Conservation (phyloP, 2,113 vertebrate genomes). For the Ellobius talpinus region DNA sequence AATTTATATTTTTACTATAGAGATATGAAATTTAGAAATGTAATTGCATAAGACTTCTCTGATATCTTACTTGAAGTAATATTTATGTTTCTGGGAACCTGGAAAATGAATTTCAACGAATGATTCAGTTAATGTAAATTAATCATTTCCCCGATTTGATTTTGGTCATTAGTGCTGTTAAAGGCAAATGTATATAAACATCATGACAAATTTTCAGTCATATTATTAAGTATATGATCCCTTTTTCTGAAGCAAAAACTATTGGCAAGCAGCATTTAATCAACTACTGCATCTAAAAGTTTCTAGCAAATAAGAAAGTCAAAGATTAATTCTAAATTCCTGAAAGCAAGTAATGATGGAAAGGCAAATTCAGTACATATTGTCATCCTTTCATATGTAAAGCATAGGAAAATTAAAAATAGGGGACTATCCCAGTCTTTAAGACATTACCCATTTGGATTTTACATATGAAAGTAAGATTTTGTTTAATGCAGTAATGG, state of each 20-base stretch:
- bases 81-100: constrained; percentile 24
- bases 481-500: constrained; percentile 19
- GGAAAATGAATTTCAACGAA: constrained; percentile 41
- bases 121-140: constrained; percentile 46
- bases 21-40: constrained; percentile 23
- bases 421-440: background rate
- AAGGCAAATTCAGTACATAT: constrained; percentile 19
- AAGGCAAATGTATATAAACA: background rate
- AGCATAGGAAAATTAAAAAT: background rate
- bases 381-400: background rate
- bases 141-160: constrained; percentile 56
- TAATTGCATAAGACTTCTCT: constrained; percentile 30
- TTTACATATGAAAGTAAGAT: constrained; percentile 38
- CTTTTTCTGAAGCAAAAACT: constrained; percentile 50
- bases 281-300: background rate
- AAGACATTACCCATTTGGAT: background rate
- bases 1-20: constrained; percentile 36
- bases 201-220: background rate
- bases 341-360: background rate
- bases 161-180: constrained; percentile 44
- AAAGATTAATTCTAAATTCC: constrained; percentile 23
- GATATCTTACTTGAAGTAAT: constrained; percentile 48
- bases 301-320: constrained; percentile 49
- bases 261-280: background rate
- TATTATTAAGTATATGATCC: constrained; percentile 38